Evolutionary conservation across 92 coral and sea anemone genomes (phyloP), one percentile per base, ranked within the genome.

Genomic region (Virgularia gustaviana): DNA sequence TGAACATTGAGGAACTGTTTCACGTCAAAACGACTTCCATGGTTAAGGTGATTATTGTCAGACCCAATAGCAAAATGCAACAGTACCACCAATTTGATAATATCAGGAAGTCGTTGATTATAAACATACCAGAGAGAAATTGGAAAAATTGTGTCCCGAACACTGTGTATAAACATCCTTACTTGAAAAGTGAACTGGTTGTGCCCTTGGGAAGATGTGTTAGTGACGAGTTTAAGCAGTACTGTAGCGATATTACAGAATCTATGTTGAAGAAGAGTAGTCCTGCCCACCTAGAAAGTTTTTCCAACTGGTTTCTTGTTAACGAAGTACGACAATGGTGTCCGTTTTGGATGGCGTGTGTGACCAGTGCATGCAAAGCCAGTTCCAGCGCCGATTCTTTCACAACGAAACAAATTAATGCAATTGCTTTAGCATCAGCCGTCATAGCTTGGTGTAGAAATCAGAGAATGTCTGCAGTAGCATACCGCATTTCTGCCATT

Each of bases 61-160:
- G 37, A n/a, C 63, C 65, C 18, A 38, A 49, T 49, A 52, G 36
- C 42, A 44, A 64, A 33, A 20, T 71, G 61, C 63, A 71, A 8
- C 57, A 57, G 7, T 44, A 20, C 6, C 16, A 38, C 20, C 28
- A 57, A 0, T 71, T 71, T 54, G 36, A 41, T 28, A 54, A 53
- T 29, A 60, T 51, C 20, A 71, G 62, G 8, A 71, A 71, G 54
- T 23, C 77, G 15, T 20, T 71, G 52, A 19, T 71, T 18, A 16
- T 15, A 31, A 70, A 70, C 41, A 20, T 54, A n/a, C 2, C 32
- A 28, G 18, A 27, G 28, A 18, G 43, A 71, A 71, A 71, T 34
- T 71, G 65, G 77, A 71, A 71, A 71, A 60, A n/a, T n/a, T n/a
- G 62, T 7, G 77, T 53, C 29, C 62, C 77, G 22, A 71, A 70